Evolutionary conservation across 1,140 invertebrate genomes (phyloP).

Genomic region (Nautilus pompilius): DNA sequence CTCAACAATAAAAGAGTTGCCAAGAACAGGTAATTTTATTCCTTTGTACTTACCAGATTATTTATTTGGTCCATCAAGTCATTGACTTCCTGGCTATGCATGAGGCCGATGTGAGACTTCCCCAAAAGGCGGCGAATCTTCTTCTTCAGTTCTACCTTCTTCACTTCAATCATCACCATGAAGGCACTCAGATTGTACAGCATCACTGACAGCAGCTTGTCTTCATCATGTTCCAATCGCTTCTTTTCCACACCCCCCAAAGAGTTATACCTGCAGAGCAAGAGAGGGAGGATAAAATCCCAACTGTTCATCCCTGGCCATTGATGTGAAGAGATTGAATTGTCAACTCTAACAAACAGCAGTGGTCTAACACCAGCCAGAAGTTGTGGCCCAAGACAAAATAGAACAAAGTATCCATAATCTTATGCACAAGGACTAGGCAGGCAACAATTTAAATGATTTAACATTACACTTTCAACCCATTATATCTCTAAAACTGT

Average conservation of each 20-base stretch:
- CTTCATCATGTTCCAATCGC: slow-evolving; percentile 96
- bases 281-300: neutral
- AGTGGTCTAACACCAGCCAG: too few relatives aligned
- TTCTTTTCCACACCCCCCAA: slow-evolving; percentile 93
- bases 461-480: too few relatives aligned
- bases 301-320: too few relatives aligned
- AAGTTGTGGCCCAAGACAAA: too few relatives aligned
- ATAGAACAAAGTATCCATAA: too few relatives aligned
- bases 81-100: slow-evolving; percentile 97
- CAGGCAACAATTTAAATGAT: too few relatives aligned
- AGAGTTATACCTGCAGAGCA: slow-evolving; percentile 72
- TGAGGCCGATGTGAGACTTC: slow-evolving; percentile 96
- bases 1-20: too few relatives aligned
- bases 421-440: too few relatives aligned
- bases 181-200: slow-evolving; percentile 96
- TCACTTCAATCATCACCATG: slow-evolving; percentile 90
- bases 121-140: slow-evolving; percentile 92
- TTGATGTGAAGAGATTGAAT: too few relatives aligned
- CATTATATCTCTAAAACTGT: too few relatives aligned
- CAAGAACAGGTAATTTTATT: too few relatives aligned
- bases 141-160: slow-evolving; percentile 80
- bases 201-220: slow-evolving; percentile 89
- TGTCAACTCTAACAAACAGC: too few relatives aligned
- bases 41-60: slow-evolving; percentile 87
- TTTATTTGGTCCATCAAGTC: slow-evolving; percentile 92